Evolutionary conservation across 2,888 invertebrate species (phyloP).

Genomic region (Pollenia angustigena): DNA sequence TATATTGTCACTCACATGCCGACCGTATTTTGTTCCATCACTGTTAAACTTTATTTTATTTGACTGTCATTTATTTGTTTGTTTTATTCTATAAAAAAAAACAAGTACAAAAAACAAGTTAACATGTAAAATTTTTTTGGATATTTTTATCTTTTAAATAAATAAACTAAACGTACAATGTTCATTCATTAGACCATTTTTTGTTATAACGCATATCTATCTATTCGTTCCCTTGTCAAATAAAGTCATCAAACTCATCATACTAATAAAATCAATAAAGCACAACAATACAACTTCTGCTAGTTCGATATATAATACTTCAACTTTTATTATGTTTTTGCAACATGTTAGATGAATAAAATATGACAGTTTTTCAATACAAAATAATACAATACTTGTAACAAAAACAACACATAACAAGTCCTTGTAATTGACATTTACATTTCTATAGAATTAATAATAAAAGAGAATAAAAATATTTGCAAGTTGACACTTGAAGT

Average conservation of each 20-base stretch:
- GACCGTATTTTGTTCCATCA: not conserved
- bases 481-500: not conserved
- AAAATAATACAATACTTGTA: not conserved
- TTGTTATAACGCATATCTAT: not conserved
- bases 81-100: not conserved
- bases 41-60: not conserved
- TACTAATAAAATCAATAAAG: not conserved
- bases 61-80: constrained; percentile 37
- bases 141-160: not conserved
- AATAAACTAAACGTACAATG: not conserved
- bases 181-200: not conserved
- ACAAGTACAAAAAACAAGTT: not conserved
- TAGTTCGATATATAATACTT: not conserved
- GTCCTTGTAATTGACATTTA: constrained; percentile 27
- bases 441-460: not conserved
- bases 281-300: not conserved
- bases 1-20: constrained; percentile 27
- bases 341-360: not conserved
- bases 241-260: constrained; percentile 13
- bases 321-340: not conserved
- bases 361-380: constrained; percentile 18
- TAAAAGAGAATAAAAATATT: not conserved
- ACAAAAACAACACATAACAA: not conserved
- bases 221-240: constrained; percentile 10
- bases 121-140: not conserved